Percentiles rank a stretch among this genome's conserved stretches.
phyloP scores from a whole-genome alignment of 2,113 vertebrate species.

The Triplophysa tibetana region DNA sequence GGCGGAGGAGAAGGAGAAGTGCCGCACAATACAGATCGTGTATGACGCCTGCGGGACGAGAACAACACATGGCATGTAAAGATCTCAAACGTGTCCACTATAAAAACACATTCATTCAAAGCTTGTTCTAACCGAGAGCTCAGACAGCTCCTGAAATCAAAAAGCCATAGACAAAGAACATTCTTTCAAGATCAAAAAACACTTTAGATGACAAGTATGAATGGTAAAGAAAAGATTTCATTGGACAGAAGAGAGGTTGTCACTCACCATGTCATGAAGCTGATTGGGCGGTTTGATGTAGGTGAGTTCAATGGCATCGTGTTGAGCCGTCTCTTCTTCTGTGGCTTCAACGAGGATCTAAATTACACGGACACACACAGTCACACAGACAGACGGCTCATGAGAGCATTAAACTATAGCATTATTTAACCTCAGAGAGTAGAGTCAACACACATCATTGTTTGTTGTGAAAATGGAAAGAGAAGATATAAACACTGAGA shows the following conservation, averaged over 20 bases:
- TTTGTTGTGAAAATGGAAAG: no score
- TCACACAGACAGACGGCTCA: no score
- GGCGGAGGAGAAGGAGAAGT: slow-evolving; percentile 95
- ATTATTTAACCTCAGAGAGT: no score
- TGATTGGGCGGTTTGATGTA: slow-evolving; percentile 93
- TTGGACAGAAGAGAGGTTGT: background rate
- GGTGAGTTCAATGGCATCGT: slow-evolving; percentile 95
- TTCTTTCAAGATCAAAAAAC: no score
- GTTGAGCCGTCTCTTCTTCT: slow-evolving; percentile 95
- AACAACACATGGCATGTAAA: no score
- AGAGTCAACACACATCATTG: no score
- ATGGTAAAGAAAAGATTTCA: no score
- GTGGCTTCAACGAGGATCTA: slow-evolving; percentile 96
- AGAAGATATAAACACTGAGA: no score
- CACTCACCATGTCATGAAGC: slow-evolving; percentile 87
- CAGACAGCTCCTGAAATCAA: slow-evolving; percentile 86
- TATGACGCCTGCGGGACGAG: slow-evolving; percentile 88
- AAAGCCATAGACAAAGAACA: no score
- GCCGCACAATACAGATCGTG: slow-evolving; percentile 94
- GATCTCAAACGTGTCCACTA: background rate
- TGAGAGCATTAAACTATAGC: no score
- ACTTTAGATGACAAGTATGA: no score
- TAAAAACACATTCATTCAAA: background rate
- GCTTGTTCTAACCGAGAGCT: slow-evolving; percentile 79
- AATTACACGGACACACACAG: background rate